A percentile compares a stretch with the other conserved stretches of the same genome.
Conservation (phyloP, 2,888 invertebrate species). For the Eupeodes latifasciatus region DNA sequence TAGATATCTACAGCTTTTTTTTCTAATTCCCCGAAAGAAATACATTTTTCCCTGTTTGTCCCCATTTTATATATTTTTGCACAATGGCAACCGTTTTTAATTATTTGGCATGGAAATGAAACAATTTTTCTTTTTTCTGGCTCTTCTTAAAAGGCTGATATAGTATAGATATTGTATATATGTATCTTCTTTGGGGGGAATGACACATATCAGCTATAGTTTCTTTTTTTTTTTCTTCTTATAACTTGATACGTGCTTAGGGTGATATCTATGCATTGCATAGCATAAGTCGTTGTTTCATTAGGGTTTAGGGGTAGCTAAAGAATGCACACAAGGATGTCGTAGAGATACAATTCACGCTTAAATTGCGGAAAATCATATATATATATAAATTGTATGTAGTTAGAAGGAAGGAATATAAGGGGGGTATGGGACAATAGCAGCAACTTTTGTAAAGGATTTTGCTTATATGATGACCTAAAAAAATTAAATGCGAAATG, state of each 20-base stretch:
- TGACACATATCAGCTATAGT: constrained; percentile 32
- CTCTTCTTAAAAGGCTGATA: constrained; percentile 25
- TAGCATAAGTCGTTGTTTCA: constrained; percentile 68
- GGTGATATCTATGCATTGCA: constrained; percentile 40
- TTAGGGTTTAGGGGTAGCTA: constrained; percentile 58
- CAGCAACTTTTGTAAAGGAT: constrained; percentile 37
- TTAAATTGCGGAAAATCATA: constrained; percentile 59
- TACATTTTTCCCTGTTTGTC: constrained; percentile 44
- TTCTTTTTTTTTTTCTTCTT: constrained; percentile 18
- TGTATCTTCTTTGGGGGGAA: constrained; percentile 30
- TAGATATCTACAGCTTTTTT: neutral
- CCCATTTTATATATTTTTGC: constrained; percentile 31
- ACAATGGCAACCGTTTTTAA: constrained; percentile 55
- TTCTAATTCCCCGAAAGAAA: constrained; percentile 41
- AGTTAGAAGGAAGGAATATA: too few species aligned
- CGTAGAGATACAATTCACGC: constrained; percentile 56
- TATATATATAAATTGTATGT: too few species aligned
- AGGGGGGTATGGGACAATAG: neutral
- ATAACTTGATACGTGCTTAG: constrained; percentile 65
- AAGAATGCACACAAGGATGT: constrained; percentile 65
- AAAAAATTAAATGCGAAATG: constrained; percentile 27
- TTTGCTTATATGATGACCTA: constrained; percentile 65
- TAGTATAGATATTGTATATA: constrained; percentile 8
- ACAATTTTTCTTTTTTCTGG: constrained; percentile 2
- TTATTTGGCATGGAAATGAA: constrained; percentile 55